Base-by-base conservation (phyloP, 2,888 invertebrate species). In the Polymixis flavicincta region DNA sequence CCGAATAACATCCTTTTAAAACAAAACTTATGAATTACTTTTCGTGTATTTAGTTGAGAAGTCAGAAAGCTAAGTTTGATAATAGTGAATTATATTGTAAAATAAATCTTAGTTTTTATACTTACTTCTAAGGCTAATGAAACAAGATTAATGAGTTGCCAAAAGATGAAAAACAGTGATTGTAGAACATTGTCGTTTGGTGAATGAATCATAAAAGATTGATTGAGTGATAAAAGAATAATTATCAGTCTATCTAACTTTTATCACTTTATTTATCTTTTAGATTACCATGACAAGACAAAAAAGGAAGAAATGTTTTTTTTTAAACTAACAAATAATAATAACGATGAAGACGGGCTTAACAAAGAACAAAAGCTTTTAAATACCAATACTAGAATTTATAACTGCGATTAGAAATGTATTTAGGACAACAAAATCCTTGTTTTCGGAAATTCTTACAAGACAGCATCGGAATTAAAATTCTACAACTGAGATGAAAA, bases 11-110 rank as follows among this genome's bases (percentile, higher is more conserved):
- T 66, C 76, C 37, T 76, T 85, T 70, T 82, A 73, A 84, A 85
- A 76, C 71, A 70, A 72, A 85, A 85, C 76, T 81, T 81, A 64
- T 65, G 84, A 84, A 84, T 82, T 81, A 72, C 76, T 76, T 81
- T 81, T 81, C 59, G 50, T 64, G 68, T 69, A 71, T 84, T 79
- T 66, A 42, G 52, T 54, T 84, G 28, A 48, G 48, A 59, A 66
- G 25, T 28, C 59, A 48, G 25, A 67, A 70, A 84, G 45, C 28
- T 59, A 60, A 50, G 52, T 81, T 80, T 37, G 19, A 8, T 52
- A 19, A 42, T 66, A 42, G 60, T 69, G 25, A 63, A 70, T 80
- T 8, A 45, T 50, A 14, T 32, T 74, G 19, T 22, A 48, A 25
- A 55, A 42, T 72, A 37, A 28, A 52, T 61, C 11, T 45, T 52